phyloP scores from a whole-genome alignment of 2,888 invertebrate species.

The Drosophila sordidapex region DNA sequence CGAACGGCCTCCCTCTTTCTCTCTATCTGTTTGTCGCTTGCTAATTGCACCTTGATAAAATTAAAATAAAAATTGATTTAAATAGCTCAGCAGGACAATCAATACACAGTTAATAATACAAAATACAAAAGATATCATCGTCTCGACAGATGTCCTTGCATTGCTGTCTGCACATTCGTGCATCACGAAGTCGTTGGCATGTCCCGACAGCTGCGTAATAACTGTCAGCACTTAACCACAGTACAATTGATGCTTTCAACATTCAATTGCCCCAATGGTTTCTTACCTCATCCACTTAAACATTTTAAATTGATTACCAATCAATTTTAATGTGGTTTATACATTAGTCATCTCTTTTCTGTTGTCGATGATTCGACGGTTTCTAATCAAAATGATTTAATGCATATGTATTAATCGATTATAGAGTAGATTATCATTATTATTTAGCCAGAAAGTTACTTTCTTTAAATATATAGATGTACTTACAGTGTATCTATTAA shows the following conservation, averaged over 20 bases:
- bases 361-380: neutral
- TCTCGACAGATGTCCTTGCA: neutral
- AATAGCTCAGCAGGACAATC: conserved; percentile 3
- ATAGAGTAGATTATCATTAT: neutral
- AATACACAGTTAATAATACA: conserved; percentile 18
- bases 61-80: conserved; percentile 34
- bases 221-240: conserved; percentile 42
- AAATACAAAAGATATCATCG: conserved; percentile 10
- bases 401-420: neutral
- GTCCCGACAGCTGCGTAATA: conserved; percentile 47
- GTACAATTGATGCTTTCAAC: neutral
- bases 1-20: conserved; percentile 13
- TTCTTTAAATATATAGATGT: neutral
- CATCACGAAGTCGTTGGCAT: conserved; percentile 8
- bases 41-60: conserved; percentile 8
- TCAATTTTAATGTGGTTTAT: neutral
- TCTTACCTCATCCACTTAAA: neutral
- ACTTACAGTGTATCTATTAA: conserved; percentile 8
- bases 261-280: neutral
- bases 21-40: neutral
- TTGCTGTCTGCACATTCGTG: neutral
- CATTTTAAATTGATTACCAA: neutral
- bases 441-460: neutral
- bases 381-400: neutral
- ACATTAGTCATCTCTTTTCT: neutral